Base-by-base conservation (phyloP, 1,140 invertebrate species). In the Ruditapes philippinarum region DNA sequence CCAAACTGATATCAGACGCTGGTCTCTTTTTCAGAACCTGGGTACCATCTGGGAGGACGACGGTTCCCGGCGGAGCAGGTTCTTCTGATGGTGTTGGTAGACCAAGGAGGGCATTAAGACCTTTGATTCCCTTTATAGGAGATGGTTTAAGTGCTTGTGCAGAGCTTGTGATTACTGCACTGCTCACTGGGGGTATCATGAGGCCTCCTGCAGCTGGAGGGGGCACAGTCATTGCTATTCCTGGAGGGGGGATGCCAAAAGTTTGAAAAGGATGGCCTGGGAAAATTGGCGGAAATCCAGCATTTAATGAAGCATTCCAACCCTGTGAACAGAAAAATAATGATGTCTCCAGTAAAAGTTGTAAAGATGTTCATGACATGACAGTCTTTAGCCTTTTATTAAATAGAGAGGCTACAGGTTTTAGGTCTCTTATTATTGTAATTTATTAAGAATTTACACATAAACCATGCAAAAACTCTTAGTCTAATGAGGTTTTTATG, bases 181-280 rank as follows among this genome's bases (percentile, higher is more conserved):
- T 42, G 45, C 57, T 40, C 19, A 73, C 17, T 22, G 51, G 51
- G 42, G 86, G 86, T 42, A 84, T 51, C 51, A 62, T 57, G 19
- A 88, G 60, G 28, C 51, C 73, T n/a, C 51, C 85, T 3, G 85
- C 85, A 0, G 85, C 85, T 2, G 85, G 85, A 1, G 85, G 85
- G 9, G 85, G 85, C 11, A 91, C 80, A 12, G 89, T 88, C 17
- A 89, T 73, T 31, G 91, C 91, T 33, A 91, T 91, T 28, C 91
- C 92, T 54, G 92, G 92, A 38, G 91, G 91, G 40, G 92, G 92
- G 2, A 88, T 62, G n/a, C 51, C 19, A 65, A 88, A 88, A 17
- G 49, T 78, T 28, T 88, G 85, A 54, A 88, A 88, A 17, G 74
- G 85, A 28, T 79, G 85, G 65, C 85, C 85, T 28, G 33, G 40